Evolutionary conservation across 2,797 vertebrate species (phyloP), one percentile per base, ranked within the genome.

Genomic region (Catostomus latipinnis): DNA sequence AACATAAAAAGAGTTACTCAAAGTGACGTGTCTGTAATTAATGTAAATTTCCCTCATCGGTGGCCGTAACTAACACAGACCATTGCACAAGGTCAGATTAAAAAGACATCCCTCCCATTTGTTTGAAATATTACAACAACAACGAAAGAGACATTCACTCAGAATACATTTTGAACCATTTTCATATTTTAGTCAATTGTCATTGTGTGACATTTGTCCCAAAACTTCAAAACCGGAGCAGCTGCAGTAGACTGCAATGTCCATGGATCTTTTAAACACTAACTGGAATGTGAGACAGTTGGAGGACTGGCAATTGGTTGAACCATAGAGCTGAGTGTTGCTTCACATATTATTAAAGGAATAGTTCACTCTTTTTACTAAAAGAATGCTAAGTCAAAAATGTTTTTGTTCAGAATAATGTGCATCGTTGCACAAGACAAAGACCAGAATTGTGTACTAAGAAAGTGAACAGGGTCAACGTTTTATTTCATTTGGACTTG

Each of bases 11-110:
- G 65, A 62, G 14, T 75, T 54, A 75, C 57, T 75, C 16, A 63
- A 54, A 81, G 13, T 81, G 79, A 81, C 66, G 22, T 48, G 65
- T 34, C 34, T 71, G 65, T 81, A 72, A 81, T 81, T 71, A 76
- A 76, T 81, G 79, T 71, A 81, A 81, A 76, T 81, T 74, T 81
- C 48, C 48, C 58, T 76, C 66, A 70, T 75, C 68, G 22, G 34
- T 52, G 56, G 50, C 58, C 48, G 43, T 45, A 62, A 75, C 79
- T 63, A 69, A 70, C 57, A 70, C 54, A 76, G 74, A 60, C 48
- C 80, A 76, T 16, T 70, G 67, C 67, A 76, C 74, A 76, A 81
- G 80, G 79, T 74, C 79, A 70, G 66, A 74, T 70, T 69, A 81
- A 46, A 77, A 60, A 75, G 62, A 71, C 52, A 1, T 45, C 16